A percentile compares a stretch with the other conserved stretches of the same genome.
These are phyloP conservation scores for Halichoerus grypus DNA, from an alignment of 2,113 vertebrate genomes.

Conservation along the genomic window DNA sequence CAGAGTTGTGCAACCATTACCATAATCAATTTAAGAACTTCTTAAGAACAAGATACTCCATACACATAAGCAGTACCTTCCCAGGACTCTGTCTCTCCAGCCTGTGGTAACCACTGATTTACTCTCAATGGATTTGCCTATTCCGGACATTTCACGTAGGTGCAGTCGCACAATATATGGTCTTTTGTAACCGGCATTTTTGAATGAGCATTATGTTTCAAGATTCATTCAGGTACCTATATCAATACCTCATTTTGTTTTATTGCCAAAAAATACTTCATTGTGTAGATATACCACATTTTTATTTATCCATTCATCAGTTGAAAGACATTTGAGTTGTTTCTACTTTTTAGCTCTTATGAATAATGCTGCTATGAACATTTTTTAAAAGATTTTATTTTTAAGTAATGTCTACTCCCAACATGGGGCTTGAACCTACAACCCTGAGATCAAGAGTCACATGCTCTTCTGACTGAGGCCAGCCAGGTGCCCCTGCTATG, in stretches of 20 bases:
- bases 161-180: background rate
- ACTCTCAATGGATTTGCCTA: background rate
- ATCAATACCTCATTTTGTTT: background rate
- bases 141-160: background rate
- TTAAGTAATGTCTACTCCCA: background rate
- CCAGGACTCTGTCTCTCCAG: background rate
- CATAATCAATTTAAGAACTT: background rate
- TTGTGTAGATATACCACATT: background rate
- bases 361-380: background rate
- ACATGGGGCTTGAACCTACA: background rate
- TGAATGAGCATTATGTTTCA: background rate
- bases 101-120: background rate
- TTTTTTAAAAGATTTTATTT: background rate
- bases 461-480: background rate
- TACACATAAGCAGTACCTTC: background rate
- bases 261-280: background rate
- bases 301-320: background rate
- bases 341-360: background rate
- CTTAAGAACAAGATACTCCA: background rate
- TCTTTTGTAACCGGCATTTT: background rate
- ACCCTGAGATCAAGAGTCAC: background rate
- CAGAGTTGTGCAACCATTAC: background rate
- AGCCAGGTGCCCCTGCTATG: background rate
- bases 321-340: background rate
- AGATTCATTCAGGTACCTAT: background rate